Conservation (phyloP, 1,140 invertebrate genomes). For the Drosophila leontia region DNA sequence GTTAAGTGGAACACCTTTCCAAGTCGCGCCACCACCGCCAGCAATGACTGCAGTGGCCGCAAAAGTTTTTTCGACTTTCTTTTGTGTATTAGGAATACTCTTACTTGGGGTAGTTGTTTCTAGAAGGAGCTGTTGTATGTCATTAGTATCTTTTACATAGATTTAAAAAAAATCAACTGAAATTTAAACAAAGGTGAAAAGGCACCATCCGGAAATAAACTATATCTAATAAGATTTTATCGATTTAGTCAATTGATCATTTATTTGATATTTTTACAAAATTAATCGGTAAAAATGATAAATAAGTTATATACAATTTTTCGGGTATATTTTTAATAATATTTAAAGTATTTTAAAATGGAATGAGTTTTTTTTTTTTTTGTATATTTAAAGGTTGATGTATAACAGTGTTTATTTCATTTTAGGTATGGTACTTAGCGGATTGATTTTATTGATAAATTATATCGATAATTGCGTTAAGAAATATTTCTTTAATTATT, state of each 20-base stretch:
- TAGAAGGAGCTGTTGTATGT: no score
- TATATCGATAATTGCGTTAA: no score
- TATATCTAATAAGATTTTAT: not conserved
- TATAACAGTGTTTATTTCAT: no score
- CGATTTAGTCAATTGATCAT: not conserved
- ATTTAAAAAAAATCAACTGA: not conserved
- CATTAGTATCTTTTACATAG: not conserved
- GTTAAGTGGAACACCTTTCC: conserved; percentile 63
- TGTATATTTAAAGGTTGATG: no score
- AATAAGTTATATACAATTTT: not conserved
- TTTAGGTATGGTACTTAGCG: no score
- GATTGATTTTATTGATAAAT: no score
- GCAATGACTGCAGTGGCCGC: conserved; percentile 41
- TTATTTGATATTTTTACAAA: no score
- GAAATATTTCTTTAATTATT: no score
- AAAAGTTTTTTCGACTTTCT: conserved; percentile 58
- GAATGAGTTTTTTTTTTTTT: no score
- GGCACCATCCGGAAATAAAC: not conserved
- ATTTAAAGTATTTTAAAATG: not conserved
- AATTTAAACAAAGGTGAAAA: not conserved
- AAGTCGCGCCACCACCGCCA: not conserved
- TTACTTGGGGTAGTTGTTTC: not conserved
- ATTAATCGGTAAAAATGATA: not conserved
- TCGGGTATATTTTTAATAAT: not conserved
- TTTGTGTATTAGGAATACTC: conserved; percentile 23